Evolutionary conservation across 2,888 invertebrate species (phyloP).

Genomic region (Adelognathus sp.): DNA sequence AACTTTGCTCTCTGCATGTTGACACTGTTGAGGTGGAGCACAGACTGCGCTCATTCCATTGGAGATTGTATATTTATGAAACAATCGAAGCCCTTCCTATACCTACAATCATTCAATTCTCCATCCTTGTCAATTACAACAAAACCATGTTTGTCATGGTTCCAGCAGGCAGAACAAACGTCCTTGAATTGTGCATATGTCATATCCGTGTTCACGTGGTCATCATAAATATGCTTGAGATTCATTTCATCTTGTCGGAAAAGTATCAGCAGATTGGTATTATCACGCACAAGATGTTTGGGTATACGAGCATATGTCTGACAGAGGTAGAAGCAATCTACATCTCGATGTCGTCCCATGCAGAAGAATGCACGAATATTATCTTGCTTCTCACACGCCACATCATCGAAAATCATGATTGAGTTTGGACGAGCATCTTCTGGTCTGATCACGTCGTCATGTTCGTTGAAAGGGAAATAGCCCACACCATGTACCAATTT

Average conservation of each 20-base stretch:
- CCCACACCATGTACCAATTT: conserved; percentile 58
- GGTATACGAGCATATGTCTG: conserved; percentile 63
- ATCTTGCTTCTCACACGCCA: conserved; percentile 64
- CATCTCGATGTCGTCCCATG: conserved; percentile 60
- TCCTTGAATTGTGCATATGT: conserved; percentile 58
- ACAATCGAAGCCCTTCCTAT: conserved; percentile 59
- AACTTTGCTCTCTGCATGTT: conserved; percentile 34
- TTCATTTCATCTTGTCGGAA: conserved; percentile 65
- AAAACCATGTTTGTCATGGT: conserved; percentile 61
- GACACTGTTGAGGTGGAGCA: background rate
- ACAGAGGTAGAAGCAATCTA: conserved; percentile 63
- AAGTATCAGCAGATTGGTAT: conserved; percentile 61
- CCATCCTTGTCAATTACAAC: conserved; percentile 64
- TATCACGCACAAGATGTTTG: conserved; percentile 63
- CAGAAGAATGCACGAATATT: conserved; percentile 59
- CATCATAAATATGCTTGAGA: conserved; percentile 62
- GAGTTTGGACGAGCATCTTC: conserved; percentile 62
- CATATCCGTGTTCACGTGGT: conserved; percentile 65
- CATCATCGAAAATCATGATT: conserved; percentile 71
- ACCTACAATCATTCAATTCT: conserved; percentile 56
- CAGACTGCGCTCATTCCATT: conserved; percentile 10
- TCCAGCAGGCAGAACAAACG: conserved; percentile 62
- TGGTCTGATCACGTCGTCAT: conserved; percentile 61
- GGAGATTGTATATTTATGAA: conserved; percentile 43
- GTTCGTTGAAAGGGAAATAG: conserved; percentile 62